phyloP scores from a whole-genome alignment of 1,140 invertebrate genomes.

The Caenorhabditis remanei region DNA sequence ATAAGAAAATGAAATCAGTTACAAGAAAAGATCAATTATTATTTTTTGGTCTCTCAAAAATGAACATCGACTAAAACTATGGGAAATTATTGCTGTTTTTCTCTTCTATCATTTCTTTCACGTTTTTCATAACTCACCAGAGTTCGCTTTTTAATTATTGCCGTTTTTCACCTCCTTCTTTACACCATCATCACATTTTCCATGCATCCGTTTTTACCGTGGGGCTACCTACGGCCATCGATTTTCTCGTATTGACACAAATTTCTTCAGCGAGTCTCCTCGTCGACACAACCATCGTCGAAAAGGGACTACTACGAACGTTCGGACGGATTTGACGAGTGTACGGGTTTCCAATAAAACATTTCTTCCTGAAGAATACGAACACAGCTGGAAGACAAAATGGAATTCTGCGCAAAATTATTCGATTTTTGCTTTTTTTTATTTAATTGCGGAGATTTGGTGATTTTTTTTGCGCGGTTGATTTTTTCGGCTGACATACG shows the following conservation, averaged over 20 bases:
- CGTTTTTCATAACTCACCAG: background rate
- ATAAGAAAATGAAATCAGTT: too few relatives aligned
- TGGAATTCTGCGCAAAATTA: too few relatives aligned
- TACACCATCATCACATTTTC: background rate
- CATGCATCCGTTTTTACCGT: constrained; percentile 11
- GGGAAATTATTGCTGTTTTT: background rate
- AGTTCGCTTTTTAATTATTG: background rate
- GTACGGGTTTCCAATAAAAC: background rate
- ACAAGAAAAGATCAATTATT: too few relatives aligned
- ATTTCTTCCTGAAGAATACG: background rate
- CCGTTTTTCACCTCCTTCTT: background rate
- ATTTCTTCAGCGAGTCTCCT: constrained; percentile 23
- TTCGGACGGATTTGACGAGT: constrained; percentile 1
- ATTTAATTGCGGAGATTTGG: too few relatives aligned
- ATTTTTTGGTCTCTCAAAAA: too few relatives aligned
- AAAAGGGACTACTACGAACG: background rate
- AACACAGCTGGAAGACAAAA: too few relatives aligned
- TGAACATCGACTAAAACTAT: background rate
- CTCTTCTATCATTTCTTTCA: background rate
- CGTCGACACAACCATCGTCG: constrained; percentile 36
- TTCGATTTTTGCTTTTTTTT: too few relatives aligned
- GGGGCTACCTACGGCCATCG: background rate
- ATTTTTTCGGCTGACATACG: too few relatives aligned
- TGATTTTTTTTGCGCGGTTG: too few relatives aligned
- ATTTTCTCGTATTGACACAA: background rate